Base-by-base conservation (phyloP, 1,140 invertebrate genomes). In the Olivierus martensii region DNA sequence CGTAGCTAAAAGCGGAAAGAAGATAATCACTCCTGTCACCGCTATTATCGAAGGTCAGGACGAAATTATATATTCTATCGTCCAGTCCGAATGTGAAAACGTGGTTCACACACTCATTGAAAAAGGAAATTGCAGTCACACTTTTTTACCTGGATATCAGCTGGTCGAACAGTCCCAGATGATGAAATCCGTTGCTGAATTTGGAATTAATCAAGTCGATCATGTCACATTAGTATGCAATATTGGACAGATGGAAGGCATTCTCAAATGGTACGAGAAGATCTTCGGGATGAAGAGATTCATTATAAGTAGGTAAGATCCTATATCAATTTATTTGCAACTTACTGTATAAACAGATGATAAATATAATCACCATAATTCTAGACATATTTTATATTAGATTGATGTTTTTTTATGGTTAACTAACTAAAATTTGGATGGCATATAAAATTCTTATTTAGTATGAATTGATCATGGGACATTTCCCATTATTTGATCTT, bases 281-380 rank as follows among this genome's bases (percentile, higher is more conserved):
- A 65, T 65, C 15, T 74, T 76, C 61, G 69, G 69, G 38, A 75
- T 75, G 73, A 63, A 68, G 55, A 62, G 70, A 42, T 75, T 75
- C 61, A 59, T 66, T 10, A 69, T 72, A 3, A 75, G 74, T 56
- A 69, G 68, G 72, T 74, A 65, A 59, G 54, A 28, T 28, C 9
- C 28, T 28, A 6, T 9, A n/a, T n/a, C n/a, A n/a, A n/a, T 28
- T 28, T 28, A 28, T 28, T 28, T 2, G 4, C 1, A 28, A 28
- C 4, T 28, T 28, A 28, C 28, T 28, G n/a, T n/a, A n/a, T n/a
- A n/a, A n/a, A n/a, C n/a, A n/a, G n/a, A n/a, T n/a, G n/a, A n/a
- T n/a, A n/a, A n/a, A n/a, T n/a, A n/a, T n/a, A n/a, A n/a, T n/a
- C n/a, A n/a, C n/a, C n/a, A n/a, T n/a, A n/a, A n/a, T n/a, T n/a